A percentile compares a stretch with the other conserved stretches of the same genome.
phyloP scores from a whole-genome alignment of 2,888 invertebrate species.

The Amphipoea lucens region DNA sequence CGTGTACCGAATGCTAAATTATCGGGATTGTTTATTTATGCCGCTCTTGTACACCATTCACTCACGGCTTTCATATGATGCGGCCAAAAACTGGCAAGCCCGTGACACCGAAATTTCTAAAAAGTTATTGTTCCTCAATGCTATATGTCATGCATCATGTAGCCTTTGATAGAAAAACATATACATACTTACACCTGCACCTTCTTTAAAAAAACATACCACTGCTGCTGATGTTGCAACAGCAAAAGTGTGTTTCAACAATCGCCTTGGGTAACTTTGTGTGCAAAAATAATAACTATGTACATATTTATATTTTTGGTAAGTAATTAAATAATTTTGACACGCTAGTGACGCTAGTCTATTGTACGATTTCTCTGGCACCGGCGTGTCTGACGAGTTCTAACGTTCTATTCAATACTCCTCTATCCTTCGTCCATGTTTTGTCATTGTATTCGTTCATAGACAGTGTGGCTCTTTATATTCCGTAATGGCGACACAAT shows the following conservation, averaged over 20 bases:
- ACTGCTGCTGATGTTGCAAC: constrained; percentile 37
- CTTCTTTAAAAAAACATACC: neutral
- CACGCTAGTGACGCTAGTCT: constrained; percentile 52
- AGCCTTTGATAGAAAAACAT: neutral
- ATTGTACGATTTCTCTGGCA: constrained; percentile 65
- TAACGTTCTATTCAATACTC: constrained; percentile 65
- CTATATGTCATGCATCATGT: constrained; percentile 1
- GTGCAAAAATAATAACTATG: constrained; percentile 33
- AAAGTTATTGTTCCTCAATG: constrained; percentile 53
- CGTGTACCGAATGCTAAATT: constrained; percentile 72
- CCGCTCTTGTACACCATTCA: constrained; percentile 63
- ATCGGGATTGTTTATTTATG: constrained; percentile 66
- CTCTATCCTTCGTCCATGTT: constrained; percentile 51
- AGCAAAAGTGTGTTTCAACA: constrained; percentile 36
- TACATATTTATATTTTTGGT: constrained; percentile 37
- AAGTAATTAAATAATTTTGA: constrained; percentile 55
- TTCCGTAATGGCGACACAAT: constrained; percentile 62
- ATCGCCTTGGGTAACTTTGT: constrained; percentile 41
- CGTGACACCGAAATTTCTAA: constrained; percentile 62
- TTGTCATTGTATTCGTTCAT: constrained; percentile 65
- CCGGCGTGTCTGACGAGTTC: constrained; percentile 67
- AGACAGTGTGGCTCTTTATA: constrained; percentile 66
- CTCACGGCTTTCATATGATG: constrained; percentile 60
- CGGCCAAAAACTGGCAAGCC: constrained; percentile 55
- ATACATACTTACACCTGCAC: neutral